Percentiles rank a stretch among this genome's conserved stretches.
Evolutionary conservation across 2,797 vertebrate species (phyloP).

Genomic region (Euthynnus affinis): DNA sequence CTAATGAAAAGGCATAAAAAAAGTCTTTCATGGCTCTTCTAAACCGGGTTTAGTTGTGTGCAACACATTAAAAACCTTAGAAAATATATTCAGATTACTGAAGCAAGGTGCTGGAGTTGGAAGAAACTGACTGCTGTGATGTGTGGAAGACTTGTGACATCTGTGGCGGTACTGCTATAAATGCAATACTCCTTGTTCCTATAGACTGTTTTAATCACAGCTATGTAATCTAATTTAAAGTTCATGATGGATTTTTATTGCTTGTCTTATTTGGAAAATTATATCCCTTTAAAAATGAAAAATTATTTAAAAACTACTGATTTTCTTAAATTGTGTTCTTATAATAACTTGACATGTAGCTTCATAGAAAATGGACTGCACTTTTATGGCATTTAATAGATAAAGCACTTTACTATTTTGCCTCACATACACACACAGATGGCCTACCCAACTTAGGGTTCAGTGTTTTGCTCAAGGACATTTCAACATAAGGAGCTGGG

Average conservation of each 20-base stretch:
- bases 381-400: too few relatives aligned
- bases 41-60: constrained; percentile 34
- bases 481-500: too few relatives aligned
- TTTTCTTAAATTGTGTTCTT: neutral
- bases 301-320: too few relatives aligned
- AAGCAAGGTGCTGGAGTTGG: constrained; percentile 38
- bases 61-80: constrained; percentile 35
- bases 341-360: neutral
- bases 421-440: too few relatives aligned
- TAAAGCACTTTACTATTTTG: too few relatives aligned
- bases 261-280: neutral
- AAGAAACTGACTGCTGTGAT: constrained; percentile 28
- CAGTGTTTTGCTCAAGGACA: too few relatives aligned
- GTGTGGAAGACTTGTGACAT: constrained; percentile 49
- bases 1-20: constrained; percentile 45
- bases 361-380: neutral
- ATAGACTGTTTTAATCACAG: constrained; percentile 60
- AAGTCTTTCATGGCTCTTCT: constrained; percentile 32
- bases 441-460: too few relatives aligned
- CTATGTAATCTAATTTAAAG: constrained; percentile 36
- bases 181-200: constrained; percentile 43
- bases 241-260: constrained; percentile 8
- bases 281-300: constrained; percentile 13
- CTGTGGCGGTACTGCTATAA: constrained; percentile 56
- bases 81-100: constrained; percentile 43